Evolutionary conservation across 2,888 invertebrate species (phyloP).

Genomic region (Zygaena filipendulae): DNA sequence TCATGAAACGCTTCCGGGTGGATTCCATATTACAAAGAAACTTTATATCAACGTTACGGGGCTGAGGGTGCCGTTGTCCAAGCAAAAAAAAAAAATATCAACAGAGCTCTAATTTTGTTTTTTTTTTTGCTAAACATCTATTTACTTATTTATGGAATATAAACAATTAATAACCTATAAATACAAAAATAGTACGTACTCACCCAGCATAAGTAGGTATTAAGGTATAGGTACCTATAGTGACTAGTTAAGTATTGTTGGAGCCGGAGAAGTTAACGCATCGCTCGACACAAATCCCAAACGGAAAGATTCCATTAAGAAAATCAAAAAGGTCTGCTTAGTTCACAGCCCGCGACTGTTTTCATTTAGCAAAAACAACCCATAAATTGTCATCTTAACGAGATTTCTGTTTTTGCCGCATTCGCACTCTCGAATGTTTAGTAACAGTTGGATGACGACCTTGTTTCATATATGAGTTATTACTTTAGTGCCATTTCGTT

Average conservation of each 20-base stretch:
- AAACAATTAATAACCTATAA: too few species aligned
- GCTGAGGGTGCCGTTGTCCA: too few species aligned
- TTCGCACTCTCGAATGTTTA: slow-evolving; percentile 53
- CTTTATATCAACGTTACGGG: slow-evolving; percentile 45
- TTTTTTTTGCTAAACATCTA: too few species aligned
- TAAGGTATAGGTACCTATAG: too few species aligned
- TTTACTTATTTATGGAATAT: too few species aligned
- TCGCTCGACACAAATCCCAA: slow-evolving; percentile 60
- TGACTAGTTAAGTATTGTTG: too few species aligned
- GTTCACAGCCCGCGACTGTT: slow-evolving; percentile 62
- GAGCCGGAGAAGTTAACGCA: slow-evolving; percentile 48
- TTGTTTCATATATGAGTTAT: slow-evolving; percentile 29
- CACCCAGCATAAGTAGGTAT: too few species aligned
- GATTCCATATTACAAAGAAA: slow-evolving; percentile 56
- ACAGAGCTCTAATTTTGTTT: too few species aligned
- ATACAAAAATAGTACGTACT: too few species aligned
- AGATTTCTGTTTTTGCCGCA: slow-evolving; percentile 65
- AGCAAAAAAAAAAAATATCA: slow-evolving; percentile 26
- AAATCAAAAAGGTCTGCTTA: slow-evolving; percentile 66
- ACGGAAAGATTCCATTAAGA: slow-evolving; percentile 67
- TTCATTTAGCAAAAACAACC: slow-evolving; percentile 70
- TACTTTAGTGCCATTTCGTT: slow-evolving; percentile 26
- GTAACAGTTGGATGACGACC: slow-evolving; percentile 35
- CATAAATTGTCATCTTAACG: slow-evolving; percentile 70
- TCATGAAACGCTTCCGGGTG: slow-evolving; percentile 59